A percentile compares a stretch with the other conserved stretches of the same genome.
These are phyloP conservation scores for Oncopeltus fasciatus DNA, from an alignment of 1,140 invertebrate genomes.

Conservation along the genomic window DNA sequence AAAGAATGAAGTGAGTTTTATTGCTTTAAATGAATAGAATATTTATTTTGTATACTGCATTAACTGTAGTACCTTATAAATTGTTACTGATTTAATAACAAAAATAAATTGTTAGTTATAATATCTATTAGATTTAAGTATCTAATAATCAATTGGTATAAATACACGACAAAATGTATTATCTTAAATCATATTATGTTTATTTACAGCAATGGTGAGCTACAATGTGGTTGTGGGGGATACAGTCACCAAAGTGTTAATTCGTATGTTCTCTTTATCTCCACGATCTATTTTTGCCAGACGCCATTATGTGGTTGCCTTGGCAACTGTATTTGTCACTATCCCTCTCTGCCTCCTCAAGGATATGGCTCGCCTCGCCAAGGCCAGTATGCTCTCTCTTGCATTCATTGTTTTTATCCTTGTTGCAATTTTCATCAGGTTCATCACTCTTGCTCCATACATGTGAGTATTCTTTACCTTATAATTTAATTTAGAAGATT, in stretches of 20 bases:
- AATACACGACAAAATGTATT: too few species aligned
- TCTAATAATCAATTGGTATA: too few species aligned
- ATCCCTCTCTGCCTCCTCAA: conserved; percentile 69
- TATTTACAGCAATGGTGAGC: conserved; percentile 68
- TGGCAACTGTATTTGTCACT: conserved; percentile 59
- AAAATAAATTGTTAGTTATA: too few species aligned
- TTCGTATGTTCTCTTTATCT: conserved; percentile 42
- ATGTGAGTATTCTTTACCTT: too few species aligned
- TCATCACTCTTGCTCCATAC: conserved; percentile 39
- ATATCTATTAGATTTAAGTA: too few species aligned
- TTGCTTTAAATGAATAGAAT: too few species aligned
- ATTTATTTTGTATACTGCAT: too few species aligned
- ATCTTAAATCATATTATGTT: too few species aligned
- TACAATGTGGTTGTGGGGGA: conserved; percentile 84
- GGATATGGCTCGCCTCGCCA: conserved; percentile 62
- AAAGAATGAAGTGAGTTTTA: too few species aligned
- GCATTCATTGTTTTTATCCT: conserved; percentile 62
- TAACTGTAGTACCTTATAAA: too few species aligned
- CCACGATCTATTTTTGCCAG: conserved; percentile 44
- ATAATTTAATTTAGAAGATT: not conserved
- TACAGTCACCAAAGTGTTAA: conserved; percentile 69
- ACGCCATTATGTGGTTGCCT: conserved; percentile 60
- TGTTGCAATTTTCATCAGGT: conserved; percentile 49
- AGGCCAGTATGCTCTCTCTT: conserved; percentile 64
- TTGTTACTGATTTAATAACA: too few species aligned